Conservation (phyloP, 1,140 invertebrate species). For the Tetramorium simillimum region DNA sequence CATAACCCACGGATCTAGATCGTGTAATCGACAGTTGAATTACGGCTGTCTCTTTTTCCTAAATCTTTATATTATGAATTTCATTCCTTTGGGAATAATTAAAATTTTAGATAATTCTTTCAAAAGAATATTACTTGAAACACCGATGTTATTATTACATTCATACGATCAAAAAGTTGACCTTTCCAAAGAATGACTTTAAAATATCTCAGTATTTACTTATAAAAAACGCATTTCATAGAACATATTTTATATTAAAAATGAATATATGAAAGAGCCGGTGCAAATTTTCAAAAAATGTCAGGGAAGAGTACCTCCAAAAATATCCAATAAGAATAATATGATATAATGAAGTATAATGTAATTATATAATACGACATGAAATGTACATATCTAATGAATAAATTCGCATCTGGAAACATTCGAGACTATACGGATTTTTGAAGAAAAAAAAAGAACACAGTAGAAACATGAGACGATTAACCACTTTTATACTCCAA, state of each 20-base stretch:
- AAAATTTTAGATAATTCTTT: not conserved
- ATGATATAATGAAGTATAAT: not conserved
- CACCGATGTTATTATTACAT: not conserved
- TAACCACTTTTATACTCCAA: conserved; percentile 38
- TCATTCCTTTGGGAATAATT: not conserved
- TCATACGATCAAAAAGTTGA: not conserved
- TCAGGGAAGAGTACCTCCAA: not conserved
- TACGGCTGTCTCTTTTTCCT: not conserved
- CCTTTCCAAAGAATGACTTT: not conserved
- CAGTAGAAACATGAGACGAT: conserved; percentile 20
- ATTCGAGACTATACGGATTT: not conserved
- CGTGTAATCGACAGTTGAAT: not conserved
- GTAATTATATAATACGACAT: not conserved
- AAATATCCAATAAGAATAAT: not conserved
- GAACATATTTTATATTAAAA: not conserved
- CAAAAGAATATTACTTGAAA: not conserved
- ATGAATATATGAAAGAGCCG: not conserved
- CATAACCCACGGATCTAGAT: not conserved
- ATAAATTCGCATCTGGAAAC: not conserved
- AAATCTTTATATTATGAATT: not conserved
- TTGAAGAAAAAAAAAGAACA: conserved; percentile 26
- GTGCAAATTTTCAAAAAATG: not conserved
- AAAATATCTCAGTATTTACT: not conserved
- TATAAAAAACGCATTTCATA: not conserved
- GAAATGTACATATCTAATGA: conserved; percentile 2